phyloP scores from a whole-genome alignment of 1,140 invertebrate genomes.

The Pristionchus pacificus region DNA sequence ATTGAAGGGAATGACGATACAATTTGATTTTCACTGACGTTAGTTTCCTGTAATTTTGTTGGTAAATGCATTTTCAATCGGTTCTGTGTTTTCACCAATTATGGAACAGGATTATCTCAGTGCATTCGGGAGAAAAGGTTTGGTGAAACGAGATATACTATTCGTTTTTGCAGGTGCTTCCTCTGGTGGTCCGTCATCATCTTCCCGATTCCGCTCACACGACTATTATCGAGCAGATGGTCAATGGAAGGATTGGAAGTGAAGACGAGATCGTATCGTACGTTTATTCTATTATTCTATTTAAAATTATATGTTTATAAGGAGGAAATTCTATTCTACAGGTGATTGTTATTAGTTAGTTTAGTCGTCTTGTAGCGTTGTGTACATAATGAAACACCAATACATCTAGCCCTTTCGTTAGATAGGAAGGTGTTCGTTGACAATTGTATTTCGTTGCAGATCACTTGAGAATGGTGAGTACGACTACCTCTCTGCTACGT shows the following conservation, averaged over 20 bases:
- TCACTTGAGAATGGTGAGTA: conserved; percentile 91
- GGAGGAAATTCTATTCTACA: conserved; percentile 14
- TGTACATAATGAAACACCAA: not conserved
- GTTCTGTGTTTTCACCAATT: no score
- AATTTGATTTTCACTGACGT: no score
- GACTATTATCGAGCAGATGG: conserved; percentile 89
- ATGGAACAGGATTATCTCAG: no score
- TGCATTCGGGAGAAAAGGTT: no score
- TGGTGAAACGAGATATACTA: not conserved
- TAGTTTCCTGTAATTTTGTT: no score
- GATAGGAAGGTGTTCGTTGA: conserved; percentile 3
- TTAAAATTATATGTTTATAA: no score
- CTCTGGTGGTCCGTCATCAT: conserved; percentile 76
- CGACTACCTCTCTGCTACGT: conserved; percentile 96
- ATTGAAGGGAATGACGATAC: no score
- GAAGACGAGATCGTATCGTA: conserved; percentile 62
- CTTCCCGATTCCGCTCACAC: conserved; percentile 85
- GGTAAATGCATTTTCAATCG: no score
- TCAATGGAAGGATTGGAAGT: conserved; percentile 72
- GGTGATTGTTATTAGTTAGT: conserved; percentile 3
- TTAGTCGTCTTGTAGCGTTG: no score
- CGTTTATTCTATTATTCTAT: conserved; percentile 20
- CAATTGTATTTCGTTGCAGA: conserved; percentile 62
- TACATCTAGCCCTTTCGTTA: not conserved
- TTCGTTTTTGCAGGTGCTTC: conserved; percentile 61